phyloP scores from a whole-genome alignment of 2,888 invertebrate genomes.

The Drosophila testacea region DNA sequence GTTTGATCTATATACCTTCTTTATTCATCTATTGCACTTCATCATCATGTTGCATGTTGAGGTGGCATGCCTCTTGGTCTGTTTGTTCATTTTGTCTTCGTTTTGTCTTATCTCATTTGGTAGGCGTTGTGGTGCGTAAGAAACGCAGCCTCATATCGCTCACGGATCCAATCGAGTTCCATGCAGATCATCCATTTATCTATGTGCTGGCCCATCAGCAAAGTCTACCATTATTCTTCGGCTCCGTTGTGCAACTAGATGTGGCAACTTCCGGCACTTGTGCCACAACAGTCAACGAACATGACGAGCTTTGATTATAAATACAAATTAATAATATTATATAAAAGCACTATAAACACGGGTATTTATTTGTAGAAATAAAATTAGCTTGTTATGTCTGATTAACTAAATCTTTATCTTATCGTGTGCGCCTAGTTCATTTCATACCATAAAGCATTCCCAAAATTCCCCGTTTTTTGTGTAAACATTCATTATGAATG shows the following conservation, averaged over 20 bases:
- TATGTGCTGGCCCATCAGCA: slow-evolving; percentile 63
- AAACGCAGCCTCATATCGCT: slow-evolving; percentile 60
- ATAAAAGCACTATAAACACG: slow-evolving; percentile 7
- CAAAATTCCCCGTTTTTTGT: slow-evolving; percentile 3
- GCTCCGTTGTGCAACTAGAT: slow-evolving; percentile 54
- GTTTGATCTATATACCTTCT: slow-evolving; percentile 8
- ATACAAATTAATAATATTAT: slow-evolving; percentile 8
- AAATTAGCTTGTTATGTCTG: slow-evolving; percentile 27
- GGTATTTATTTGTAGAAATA: slow-evolving; percentile 23
- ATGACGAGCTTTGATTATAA: slow-evolving; percentile 58
- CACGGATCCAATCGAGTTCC: slow-evolving; percentile 62
- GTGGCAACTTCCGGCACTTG: slow-evolving; percentile 18
- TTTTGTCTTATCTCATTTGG: slow-evolving; percentile 46
- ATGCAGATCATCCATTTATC: slow-evolving; percentile 81
- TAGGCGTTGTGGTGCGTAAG: slow-evolving; percentile 85
- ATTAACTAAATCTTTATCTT: slow-evolving; percentile 5
- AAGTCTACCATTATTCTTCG: slow-evolving; percentile 63
- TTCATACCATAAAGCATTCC: neutral
- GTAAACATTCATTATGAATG: neutral
- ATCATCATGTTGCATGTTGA: slow-evolving; percentile 11
- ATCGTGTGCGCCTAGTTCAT: neutral
- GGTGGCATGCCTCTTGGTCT: slow-evolving; percentile 1
- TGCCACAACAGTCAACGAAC: slow-evolving; percentile 37
- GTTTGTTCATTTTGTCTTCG: slow-evolving; percentile 10
- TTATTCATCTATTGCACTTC: neutral